Evolutionary conservation across 1,140 invertebrate genomes (phyloP).

Genomic region (Drosophila equinoxialis): DNA sequence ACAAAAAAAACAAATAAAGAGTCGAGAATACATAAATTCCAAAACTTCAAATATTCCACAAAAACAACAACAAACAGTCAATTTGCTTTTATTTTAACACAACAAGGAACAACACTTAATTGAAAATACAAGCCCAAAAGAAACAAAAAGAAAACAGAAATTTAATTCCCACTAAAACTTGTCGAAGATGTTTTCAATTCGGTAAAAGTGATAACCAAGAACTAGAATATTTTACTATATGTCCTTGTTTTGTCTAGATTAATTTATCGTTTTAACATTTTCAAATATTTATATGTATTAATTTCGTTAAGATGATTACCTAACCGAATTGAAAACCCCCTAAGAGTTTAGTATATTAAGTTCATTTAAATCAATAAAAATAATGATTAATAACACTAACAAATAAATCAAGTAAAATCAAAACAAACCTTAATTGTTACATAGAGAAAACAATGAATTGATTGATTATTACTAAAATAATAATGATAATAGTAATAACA

Average conservation of each 20-base stretch:
- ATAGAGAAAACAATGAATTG: slow-evolving; percentile 7
- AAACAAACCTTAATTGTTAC: slow-evolving; percentile 1
- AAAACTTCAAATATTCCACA: neutral
- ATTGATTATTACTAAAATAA: neutral
- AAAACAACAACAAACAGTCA: too few species aligned
- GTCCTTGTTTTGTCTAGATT: neutral
- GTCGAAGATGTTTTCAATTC: neutral
- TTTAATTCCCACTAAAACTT: neutral
- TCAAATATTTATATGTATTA: neutral
- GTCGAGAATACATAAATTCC: neutral
- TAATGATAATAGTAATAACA: neutral
- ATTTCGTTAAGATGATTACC: neutral
- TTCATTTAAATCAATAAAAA: neutral
- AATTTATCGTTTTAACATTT: neutral
- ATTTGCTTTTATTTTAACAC: neutral
- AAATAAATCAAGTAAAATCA: neutral
- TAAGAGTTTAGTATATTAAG: neutral
- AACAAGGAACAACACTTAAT: neutral
- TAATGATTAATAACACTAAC: neutral
- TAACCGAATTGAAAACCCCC: neutral
- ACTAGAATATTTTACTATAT: neutral
- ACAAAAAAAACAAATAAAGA: neutral
- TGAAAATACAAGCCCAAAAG: neutral
- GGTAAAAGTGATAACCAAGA: neutral
- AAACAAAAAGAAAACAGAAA: neutral